phyloP scores from a whole-genome alignment of 2,888 invertebrate species.

The Volucella inanis region DNA sequence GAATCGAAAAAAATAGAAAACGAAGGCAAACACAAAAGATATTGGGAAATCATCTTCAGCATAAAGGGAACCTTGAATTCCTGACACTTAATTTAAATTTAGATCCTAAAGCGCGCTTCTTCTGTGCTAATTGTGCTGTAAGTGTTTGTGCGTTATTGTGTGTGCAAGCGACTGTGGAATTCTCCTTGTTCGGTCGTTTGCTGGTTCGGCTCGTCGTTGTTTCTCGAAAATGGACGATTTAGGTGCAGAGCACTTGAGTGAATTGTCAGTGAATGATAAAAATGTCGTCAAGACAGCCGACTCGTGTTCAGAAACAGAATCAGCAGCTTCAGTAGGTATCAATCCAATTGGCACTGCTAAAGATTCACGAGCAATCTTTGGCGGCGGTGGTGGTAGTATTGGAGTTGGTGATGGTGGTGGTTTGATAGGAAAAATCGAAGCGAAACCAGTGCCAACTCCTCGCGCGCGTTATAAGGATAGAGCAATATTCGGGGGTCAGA shows the following conservation, averaged over 20 bases:
- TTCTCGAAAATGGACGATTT: conserved; percentile 74
- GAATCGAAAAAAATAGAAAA: neutral
- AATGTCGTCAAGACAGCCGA: conserved; percentile 36
- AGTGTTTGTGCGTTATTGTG: conserved; percentile 24
- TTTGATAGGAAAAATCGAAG: conserved; percentile 39
- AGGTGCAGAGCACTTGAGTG: conserved; percentile 74
- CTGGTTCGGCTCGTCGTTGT: neutral
- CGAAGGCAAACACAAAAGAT: conserved; percentile 52
- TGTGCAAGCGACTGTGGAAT: conserved; percentile 46
- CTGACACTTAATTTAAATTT: conserved; percentile 66
- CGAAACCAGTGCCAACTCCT: conserved; percentile 53
- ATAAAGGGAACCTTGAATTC: conserved; percentile 72
- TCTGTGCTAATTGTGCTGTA: conserved; percentile 35
- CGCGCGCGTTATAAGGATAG: conserved; percentile 60
- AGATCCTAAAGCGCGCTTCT: conserved; percentile 46
- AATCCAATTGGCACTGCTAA: conserved; percentile 8
- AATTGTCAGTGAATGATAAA: conserved; percentile 72
- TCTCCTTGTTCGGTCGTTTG: conserved; percentile 58
- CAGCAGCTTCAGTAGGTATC: conserved; percentile 10
- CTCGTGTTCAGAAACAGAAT: conserved; percentile 14
- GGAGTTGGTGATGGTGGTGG: conserved; percentile 9
- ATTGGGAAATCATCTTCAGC: conserved; percentile 48
- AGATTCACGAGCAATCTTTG: conserved; percentile 37
- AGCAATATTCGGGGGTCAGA: conserved; percentile 45
- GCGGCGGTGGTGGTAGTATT: neutral